Conservation (phyloP, 2,113 vertebrate genomes). For the Chlamydotis undulata region DNA sequence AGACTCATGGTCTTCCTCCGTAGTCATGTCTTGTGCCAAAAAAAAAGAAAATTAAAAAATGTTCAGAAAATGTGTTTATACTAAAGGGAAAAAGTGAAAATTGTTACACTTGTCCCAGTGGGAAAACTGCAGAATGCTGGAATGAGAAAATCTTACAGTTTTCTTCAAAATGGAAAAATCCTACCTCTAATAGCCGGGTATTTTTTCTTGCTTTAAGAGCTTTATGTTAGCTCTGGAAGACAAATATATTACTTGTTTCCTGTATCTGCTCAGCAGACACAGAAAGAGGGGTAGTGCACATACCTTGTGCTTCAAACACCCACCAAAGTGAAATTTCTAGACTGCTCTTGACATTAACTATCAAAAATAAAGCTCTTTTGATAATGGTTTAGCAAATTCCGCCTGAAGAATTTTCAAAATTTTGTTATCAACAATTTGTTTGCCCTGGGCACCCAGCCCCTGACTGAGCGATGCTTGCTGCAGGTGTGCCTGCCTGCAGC, state of each 20-base stretch:
- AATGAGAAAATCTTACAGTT: background rate
- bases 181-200: background rate
- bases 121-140: background rate
- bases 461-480: background rate
- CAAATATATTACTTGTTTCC: background rate
- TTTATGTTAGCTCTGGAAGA: background rate
- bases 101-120: background rate
- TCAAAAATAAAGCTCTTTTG: background rate
- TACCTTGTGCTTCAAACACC: background rate
- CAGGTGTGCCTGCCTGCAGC: background rate
- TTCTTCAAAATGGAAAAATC: background rate
- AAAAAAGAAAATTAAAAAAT: background rate
- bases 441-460: background rate
- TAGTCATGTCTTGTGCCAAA: background rate
- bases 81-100: background rate
- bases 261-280: background rate
- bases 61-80: background rate
- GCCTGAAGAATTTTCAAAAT: background rate
- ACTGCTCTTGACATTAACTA: background rate
- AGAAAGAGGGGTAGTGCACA: background rate
- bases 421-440: background rate
- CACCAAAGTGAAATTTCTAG: background rate
- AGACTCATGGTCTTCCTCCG: background rate
- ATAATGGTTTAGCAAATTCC: background rate
- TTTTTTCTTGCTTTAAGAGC: background rate